Base-by-base conservation (phyloP, 2,888 invertebrate genomes). In the Blera fallax region DNA sequence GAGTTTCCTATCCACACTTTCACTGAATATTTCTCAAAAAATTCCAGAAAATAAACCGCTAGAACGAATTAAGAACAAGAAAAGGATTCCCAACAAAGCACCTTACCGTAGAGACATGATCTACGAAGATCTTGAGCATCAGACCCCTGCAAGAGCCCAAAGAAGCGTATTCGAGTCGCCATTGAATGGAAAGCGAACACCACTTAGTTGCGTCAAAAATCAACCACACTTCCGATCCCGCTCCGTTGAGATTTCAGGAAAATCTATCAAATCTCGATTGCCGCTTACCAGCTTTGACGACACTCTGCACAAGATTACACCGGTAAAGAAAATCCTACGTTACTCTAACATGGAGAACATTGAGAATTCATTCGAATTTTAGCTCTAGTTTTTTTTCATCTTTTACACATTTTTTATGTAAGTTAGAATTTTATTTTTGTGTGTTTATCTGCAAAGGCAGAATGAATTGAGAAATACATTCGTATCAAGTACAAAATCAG, bases 121-220 rank as follows among this genome's bases (percentile, higher is more conserved):
- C n/a, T 91, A 90, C 67, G 89, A 90, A 32, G 90, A 91, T 78
- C 24, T 45, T 1, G 88, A 88, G 58, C 88, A 88, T 54, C 52
- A 52, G 1, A 58, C 72, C 0, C 73, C 81, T 7, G 21, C 52
- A 1, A 88, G 81, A 1, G 87, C 77, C 37, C 88, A 87, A 0
- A 87, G 87, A 3, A 87, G 77, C 27, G 88, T 88, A 1, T 82
- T 89, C 0, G 88, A 87, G 16, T 84, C 77, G 40, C 37, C 88
- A 64, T 43, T 11, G 54, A 45, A 50, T 3, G 8, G 14, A 3
- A 89, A 89, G 54, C 90, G 91, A 8, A 91, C 91, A 0, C 91
- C 91, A 0, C 88, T 91, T 0, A 87, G 91, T 32, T 90, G 91
- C 37, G 89, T 91, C 0, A 90, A 88, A 32, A 91, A 91, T 87